These are phyloP conservation scores for Enteromius unitaeniatus DNA, from an alignment of 2,797 vertebrate genomes.

Conservation along the genomic window DNA sequence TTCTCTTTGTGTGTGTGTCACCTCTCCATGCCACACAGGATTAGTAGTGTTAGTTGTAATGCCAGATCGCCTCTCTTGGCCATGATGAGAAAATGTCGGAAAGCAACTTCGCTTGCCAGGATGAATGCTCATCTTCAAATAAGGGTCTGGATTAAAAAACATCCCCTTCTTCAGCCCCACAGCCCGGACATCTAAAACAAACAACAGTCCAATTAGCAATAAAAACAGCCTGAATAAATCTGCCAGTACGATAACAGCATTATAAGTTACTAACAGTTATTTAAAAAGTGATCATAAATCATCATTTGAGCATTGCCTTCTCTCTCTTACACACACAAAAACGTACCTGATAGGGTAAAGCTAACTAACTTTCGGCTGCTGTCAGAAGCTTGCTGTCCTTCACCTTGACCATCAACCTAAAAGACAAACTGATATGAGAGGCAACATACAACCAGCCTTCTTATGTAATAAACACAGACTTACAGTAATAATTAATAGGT, in stretches of 20 bases:
- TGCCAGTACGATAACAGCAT: conserved; percentile 38
- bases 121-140: conserved; percentile 98
- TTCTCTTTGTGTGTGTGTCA: conserved; percentile 62
- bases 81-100: conserved; percentile 94
- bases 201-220: background rate
- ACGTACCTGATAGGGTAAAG: conserved; percentile 92
- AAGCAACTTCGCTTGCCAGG: conserved; percentile 95
- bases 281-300: conserved; percentile 9
- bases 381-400: conserved; percentile 85
- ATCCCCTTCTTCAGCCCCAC: conserved; percentile 96
- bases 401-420: conserved; percentile 87
- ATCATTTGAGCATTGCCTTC: background rate
- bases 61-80: conserved; percentile 92
- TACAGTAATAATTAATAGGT: background rate
- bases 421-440: conserved; percentile 30
- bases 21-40: conserved; percentile 96
- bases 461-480: background rate
- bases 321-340: background rate
- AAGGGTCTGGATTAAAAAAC: conserved; percentile 99
- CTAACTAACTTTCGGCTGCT: conserved; percentile 92
- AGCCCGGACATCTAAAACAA: conserved; percentile 87
- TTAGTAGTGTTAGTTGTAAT: conserved; percentile 98
- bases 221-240: background rate
- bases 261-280: background rate
- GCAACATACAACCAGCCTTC: background rate